phyloP scores from a whole-genome alignment of 1,140 invertebrate genomes.

The Samia ricini region DNA sequence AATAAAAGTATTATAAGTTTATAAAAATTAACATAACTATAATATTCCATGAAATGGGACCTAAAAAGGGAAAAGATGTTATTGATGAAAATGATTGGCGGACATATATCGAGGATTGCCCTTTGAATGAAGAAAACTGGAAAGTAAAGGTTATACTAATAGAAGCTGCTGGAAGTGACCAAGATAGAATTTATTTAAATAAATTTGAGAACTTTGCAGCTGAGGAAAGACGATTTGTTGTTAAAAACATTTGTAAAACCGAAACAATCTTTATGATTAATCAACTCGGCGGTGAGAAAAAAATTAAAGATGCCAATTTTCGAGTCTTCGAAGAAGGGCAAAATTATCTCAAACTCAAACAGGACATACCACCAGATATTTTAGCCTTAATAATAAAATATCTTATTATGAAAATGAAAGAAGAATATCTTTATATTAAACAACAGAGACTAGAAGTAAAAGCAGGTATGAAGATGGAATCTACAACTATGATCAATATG shows the following conservation, averaged over 20 bases:
- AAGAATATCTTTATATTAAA: conserved; percentile 63
- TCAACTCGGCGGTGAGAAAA: conserved; percentile 65
- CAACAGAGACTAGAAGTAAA: conserved; percentile 56
- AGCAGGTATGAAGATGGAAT: conserved; percentile 59
- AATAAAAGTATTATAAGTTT: background rate
- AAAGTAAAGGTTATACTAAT: conserved; percentile 61
- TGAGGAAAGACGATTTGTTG: conserved; percentile 65
- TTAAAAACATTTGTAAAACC: conserved; percentile 72
- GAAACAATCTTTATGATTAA: conserved; percentile 74
- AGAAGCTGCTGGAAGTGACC: conserved; percentile 62
- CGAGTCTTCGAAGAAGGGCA: conserved; percentile 66
- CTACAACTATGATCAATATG: conserved; percentile 55
- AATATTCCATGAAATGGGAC: conserved; percentile 34
- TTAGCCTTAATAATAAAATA: conserved; percentile 66
- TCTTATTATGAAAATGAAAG: conserved; percentile 67
- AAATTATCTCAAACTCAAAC: conserved; percentile 58
- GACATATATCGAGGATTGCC: conserved; percentile 45
- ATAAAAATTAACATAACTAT: background rate
- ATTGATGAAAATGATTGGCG: conserved; percentile 53
- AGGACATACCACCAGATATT: conserved; percentile 63
- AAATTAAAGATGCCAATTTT: conserved; percentile 61
- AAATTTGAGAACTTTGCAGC: conserved; percentile 65
- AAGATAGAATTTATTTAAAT: conserved; percentile 61
- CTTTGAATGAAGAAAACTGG: conserved; percentile 53
- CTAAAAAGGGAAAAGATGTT: conserved; percentile 45